Conservation (phyloP, 2,888 invertebrate genomes). For the Perdita meconis region DNA sequence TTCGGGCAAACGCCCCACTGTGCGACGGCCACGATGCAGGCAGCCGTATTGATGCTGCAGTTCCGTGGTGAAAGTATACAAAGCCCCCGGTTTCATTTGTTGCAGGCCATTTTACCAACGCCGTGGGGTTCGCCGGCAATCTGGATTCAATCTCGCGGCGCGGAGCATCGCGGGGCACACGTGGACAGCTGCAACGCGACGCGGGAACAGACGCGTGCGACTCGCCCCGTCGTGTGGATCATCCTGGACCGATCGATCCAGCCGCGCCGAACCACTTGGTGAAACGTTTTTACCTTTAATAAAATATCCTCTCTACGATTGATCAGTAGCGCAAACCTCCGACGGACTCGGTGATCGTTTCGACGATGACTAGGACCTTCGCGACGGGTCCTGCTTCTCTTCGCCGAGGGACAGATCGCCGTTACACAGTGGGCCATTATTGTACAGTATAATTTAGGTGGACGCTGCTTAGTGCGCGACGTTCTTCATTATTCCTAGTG, state of each 20-base stretch:
- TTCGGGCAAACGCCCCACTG: no score
- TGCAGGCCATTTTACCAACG: slow-evolving; percentile 50
- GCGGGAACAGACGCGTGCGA: slow-evolving; percentile 3
- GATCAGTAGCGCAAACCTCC: slow-evolving; percentile 34
- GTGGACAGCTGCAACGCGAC: slow-evolving; percentile 12
- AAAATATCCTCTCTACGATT: slow-evolving; percentile 35
- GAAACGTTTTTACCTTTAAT: slow-evolving; percentile 49
- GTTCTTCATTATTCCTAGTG: slow-evolving; percentile 42
- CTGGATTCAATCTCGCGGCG: slow-evolving; percentile 49
- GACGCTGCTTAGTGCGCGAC: slow-evolving; percentile 43
- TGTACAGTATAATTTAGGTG: slow-evolving; percentile 63
- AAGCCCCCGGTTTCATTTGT: slow-evolving; percentile 40
- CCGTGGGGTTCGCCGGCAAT: slow-evolving; percentile 33
- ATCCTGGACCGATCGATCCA: slow-evolving; percentile 11
- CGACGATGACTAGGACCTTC: slow-evolving; percentile 5
- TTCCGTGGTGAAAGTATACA: neutral
- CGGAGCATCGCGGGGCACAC: slow-evolving; percentile 30
- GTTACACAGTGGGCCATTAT: slow-evolving; percentile 66
- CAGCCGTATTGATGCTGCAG: slow-evolving; percentile 6
- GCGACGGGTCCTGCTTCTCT: neutral
- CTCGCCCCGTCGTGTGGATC: slow-evolving; percentile 15
- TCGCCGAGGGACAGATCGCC: slow-evolving; percentile 27
- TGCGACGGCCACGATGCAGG: no score
- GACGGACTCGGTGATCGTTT: slow-evolving; percentile 30
- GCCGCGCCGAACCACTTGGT: neutral